phyloP scores from a whole-genome alignment of 2,888 invertebrate genomes.

The Xiphydria camelus region DNA sequence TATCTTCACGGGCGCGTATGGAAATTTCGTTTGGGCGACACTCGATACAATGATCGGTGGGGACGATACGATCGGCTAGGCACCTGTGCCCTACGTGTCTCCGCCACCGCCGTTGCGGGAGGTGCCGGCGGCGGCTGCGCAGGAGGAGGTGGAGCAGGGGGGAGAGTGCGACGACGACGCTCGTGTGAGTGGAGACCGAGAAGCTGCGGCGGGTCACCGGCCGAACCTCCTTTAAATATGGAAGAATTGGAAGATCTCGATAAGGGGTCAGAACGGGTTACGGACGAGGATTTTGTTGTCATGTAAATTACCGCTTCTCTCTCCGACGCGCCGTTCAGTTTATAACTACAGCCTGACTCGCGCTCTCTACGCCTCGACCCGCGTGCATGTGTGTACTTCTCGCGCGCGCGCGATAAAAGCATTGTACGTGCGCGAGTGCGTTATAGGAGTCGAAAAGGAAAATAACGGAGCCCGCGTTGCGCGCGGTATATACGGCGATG shows the following conservation, averaged over 20 bases:
- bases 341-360: not conserved
- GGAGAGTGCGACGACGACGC: constrained; percentile 14
- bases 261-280: constrained; percentile 50
- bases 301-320: constrained; percentile 52
- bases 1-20: constrained; percentile 42
- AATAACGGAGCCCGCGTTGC: too few relatives aligned
- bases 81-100: constrained; percentile 54
- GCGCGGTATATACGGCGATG: too few relatives aligned
- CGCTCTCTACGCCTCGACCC: constrained; percentile 1
- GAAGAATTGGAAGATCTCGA: constrained; percentile 55
- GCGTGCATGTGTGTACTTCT: too few relatives aligned
- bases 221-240: constrained; percentile 51
- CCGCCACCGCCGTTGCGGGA: constrained; percentile 19
- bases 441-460: too few relatives aligned
- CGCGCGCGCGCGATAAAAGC: too few relatives aligned
- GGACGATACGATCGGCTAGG: constrained; percentile 46
- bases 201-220: constrained; percentile 40
- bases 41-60: constrained; percentile 53
- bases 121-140: constrained; percentile 4
- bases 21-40: constrained; percentile 51
- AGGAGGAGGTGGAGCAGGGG: constrained; percentile 22
- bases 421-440: too few relatives aligned
- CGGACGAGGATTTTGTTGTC: constrained; percentile 50
- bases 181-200: constrained; percentile 17
- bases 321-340: not conserved